Evolutionary conservation across 2,888 invertebrate genomes (phyloP).

Genomic region (Nomada lathburiana): DNA sequence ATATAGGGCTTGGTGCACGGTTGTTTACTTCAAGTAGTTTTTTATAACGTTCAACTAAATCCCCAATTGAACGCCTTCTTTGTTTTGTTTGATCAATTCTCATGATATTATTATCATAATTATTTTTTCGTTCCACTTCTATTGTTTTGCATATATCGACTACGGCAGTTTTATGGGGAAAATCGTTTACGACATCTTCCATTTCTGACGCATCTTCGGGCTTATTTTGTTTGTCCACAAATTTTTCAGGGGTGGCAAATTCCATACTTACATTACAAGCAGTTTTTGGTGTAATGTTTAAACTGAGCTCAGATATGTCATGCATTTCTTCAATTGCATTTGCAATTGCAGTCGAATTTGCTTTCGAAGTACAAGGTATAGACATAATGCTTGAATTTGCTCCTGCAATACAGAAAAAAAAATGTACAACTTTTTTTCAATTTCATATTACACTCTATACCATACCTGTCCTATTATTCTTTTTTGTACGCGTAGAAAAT

Average conservation of each 20-base stretch:
- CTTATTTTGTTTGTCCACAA: slow-evolving; percentile 25
- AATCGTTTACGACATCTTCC: slow-evolving; percentile 19
- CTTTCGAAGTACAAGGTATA: slow-evolving; percentile 67
- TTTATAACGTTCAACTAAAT: slow-evolving; percentile 80
- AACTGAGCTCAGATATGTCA: slow-evolving; percentile 66
- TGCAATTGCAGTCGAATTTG: slow-evolving; percentile 72
- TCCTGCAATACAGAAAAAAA: slow-evolving; percentile 46
- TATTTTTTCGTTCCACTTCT: slow-evolving; percentile 37
- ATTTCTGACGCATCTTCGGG: slow-evolving; percentile 43
- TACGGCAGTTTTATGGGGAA: slow-evolving; percentile 43
- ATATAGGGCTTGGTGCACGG: slow-evolving; percentile 20
- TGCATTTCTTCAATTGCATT: slow-evolving; percentile 64
- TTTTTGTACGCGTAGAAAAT: slow-evolving; percentile 66
- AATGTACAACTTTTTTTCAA: not conserved
- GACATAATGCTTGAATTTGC: slow-evolving; percentile 72
- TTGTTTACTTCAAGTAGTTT: slow-evolving; percentile 65
- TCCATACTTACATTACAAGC: slow-evolving; percentile 57
- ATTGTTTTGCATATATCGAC: slow-evolving; percentile 54
- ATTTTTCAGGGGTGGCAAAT: slow-evolving; percentile 59
- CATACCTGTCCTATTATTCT: slow-evolving; percentile 56
- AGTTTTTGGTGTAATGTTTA: slow-evolving; percentile 63
- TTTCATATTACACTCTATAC: slow-evolving; percentile 1
- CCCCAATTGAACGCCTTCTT: slow-evolving; percentile 77
- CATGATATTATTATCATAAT: slow-evolving; percentile 14
- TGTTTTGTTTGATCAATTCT: slow-evolving; percentile 35